Conservation (phyloP, 2,797 vertebrate genomes). For the Protosalanx chinensis region DNA sequence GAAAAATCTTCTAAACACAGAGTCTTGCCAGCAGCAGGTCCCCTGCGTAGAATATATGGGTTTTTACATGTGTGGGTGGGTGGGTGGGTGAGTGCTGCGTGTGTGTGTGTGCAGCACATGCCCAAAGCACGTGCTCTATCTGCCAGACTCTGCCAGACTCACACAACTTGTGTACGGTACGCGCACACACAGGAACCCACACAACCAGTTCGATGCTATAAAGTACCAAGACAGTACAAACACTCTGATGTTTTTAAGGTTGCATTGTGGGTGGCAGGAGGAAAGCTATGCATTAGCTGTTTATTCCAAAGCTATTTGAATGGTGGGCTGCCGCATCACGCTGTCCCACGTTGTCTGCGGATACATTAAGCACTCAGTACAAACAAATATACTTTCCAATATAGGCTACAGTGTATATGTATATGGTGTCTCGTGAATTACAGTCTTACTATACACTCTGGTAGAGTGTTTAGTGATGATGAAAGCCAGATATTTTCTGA, state of each 20-base stretch:
- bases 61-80: background rate
- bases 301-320: too few relatives aligned
- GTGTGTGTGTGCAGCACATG: constrained; percentile 10
- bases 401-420: too few relatives aligned
- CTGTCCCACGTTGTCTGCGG: too few relatives aligned
- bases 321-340: too few relatives aligned
- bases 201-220: background rate
- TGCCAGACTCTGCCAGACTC: background rate
- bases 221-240: background rate
- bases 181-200: background rate
- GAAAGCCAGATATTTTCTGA: too few relatives aligned
- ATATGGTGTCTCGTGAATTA: too few relatives aligned
- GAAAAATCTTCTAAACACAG: constrained; percentile 37
- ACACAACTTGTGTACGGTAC: background rate
- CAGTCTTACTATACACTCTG: too few relatives aligned
- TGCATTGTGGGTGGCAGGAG: constrained; percentile 4
- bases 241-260: constrained; percentile 9
- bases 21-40: constrained; percentile 32
- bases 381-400: too few relatives aligned
- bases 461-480: too few relatives aligned
- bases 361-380: too few relatives aligned
- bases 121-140: background rate
- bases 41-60: constrained; percentile 16
- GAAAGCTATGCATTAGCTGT: too few relatives aligned
- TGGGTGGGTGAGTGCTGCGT: background rate